Evolutionary conservation across 2,888 invertebrate species (phyloP), one percentile per base, ranked within the genome.

Genomic region (Phoronis australis): DNA sequence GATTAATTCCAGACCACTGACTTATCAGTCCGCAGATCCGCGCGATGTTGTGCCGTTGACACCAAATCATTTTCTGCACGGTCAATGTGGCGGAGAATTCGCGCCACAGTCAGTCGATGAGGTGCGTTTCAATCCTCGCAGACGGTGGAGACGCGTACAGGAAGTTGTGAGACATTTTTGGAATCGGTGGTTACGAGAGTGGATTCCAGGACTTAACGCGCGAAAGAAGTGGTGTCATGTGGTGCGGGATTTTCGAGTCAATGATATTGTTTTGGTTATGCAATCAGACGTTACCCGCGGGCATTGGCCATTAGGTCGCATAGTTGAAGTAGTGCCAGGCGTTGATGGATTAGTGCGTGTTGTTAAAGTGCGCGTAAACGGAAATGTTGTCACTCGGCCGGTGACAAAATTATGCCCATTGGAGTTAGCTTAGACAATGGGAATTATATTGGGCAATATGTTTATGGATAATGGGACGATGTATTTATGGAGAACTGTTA

Each of bases 1-100:
- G 12, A n/a, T 51, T 5, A 51, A 51, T 41, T 37, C 42, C 25
- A 26, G 48, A 12, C 51, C 51, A 23, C 45, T 51, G 15, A 51
- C 48, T 12, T 44, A 51, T 42, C 48, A 45, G n/a, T 39, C 20
- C 18, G 23, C 41, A 5, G 51, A 51, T 37, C 35, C 41, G 1
- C 24, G 40, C 23, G 51, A 51, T 37, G 44, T 40, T 21, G 38
- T 37, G 37, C 41, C 51, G 18, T 23, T 51, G n/a, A 47, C 47
- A 15, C 51, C 47, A 25, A 43, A 37, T 37, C 51, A 51, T 37
- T 48, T 51, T 25, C 22, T 51, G 23, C 26, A 31, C 5, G 47
- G 15, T n/a, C 27, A 44, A 35, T 37, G 38, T 4, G 39, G 44
- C 27, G 25, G 24, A 21, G 37, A 22, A 12, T 18, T 37, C 21